Percentiles rank a stretch among this genome's conserved stretches.
Evolutionary conservation across 2,888 invertebrate species (phyloP).

Genomic region (Danaus chrysippus): DNA sequence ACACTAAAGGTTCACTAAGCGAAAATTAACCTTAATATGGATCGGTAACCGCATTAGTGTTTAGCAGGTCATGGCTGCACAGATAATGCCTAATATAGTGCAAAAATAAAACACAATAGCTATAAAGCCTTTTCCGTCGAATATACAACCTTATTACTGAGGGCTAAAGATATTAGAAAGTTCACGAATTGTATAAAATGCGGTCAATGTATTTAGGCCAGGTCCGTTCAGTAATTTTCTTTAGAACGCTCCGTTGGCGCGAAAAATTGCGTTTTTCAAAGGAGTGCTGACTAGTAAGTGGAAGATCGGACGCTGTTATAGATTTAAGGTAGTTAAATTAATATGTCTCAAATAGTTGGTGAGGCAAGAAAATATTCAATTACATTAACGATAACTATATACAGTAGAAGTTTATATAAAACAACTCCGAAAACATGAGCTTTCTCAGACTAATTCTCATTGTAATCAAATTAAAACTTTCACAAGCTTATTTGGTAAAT

Average conservation of each 20-base stretch:
- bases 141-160: slow-evolving; percentile 39
- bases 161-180: slow-evolving; percentile 24
- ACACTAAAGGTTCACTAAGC: slow-evolving; percentile 42
- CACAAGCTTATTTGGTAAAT: too few relatives aligned
- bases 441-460: too few relatives aligned
- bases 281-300: slow-evolving; percentile 45
- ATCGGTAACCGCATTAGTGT: slow-evolving; percentile 54
- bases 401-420: too few relatives aligned
- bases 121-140: slow-evolving; percentile 24
- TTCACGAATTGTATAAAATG: slow-evolving; percentile 37
- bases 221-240: slow-evolving; percentile 65
- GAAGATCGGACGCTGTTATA: slow-evolving; percentile 41
- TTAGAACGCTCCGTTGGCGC: slow-evolving; percentile 68
- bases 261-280: slow-evolving; percentile 73
- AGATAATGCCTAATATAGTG: slow-evolving; percentile 55
- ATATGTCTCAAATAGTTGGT: slow-evolving; percentile 4
- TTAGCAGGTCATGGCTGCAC: slow-evolving; percentile 55
- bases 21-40: slow-evolving; percentile 55
- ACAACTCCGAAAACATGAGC: too few relatives aligned
- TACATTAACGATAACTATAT: too few relatives aligned
- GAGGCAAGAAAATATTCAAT: slow-evolving; percentile 2
- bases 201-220: slow-evolving; percentile 52
- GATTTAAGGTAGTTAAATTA: slow-evolving; percentile 10
- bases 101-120: slow-evolving; percentile 33
- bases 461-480: too few relatives aligned